A percentile compares a stretch with the other conserved stretches of the same genome.
Conservation (phyloP, 2,797 vertebrate species). For the Danio aesculapii region DNA sequence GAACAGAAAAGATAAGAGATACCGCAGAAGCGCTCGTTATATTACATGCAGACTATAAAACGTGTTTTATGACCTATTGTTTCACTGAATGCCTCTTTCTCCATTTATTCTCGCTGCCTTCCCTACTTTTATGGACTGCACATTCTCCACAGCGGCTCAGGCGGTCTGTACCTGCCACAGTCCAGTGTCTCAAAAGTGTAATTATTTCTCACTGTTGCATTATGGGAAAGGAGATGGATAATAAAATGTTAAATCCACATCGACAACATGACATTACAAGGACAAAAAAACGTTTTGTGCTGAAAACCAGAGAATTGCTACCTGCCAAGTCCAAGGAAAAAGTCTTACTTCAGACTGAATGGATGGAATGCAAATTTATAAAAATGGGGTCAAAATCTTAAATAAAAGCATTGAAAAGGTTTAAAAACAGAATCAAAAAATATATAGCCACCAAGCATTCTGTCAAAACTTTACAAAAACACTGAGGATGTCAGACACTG, state of each 20-base stretch:
- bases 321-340: slow-evolving; percentile 62
- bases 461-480: too few relatives aligned
- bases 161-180: slow-evolving; percentile 26
- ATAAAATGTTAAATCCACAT: slow-evolving; percentile 18
- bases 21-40: slow-evolving; percentile 8
- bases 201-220: slow-evolving; percentile 12
- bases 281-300: slow-evolving; percentile 33
- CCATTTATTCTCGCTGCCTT: slow-evolving; percentile 20
- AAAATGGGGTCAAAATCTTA: slow-evolving; percentile 59
- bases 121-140: slow-evolving; percentile 28
- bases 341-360: slow-evolving; percentile 57
- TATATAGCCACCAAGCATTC: too few relatives aligned
- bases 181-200: slow-evolving; percentile 36
- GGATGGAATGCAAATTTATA: slow-evolving; percentile 58
- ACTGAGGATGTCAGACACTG: too few relatives aligned
- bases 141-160: slow-evolving; percentile 7
- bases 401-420: too few relatives aligned
- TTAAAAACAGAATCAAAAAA: too few relatives aligned
- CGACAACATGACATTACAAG: slow-evolving; percentile 32
- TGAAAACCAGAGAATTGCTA: slow-evolving; percentile 64
- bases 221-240: slow-evolving; percentile 5
- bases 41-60: slow-evolving; percentile 42
- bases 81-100: slow-evolving; percentile 13
- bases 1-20: slow-evolving; percentile 53
- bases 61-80: slow-evolving; percentile 34